phyloP scores from a whole-genome alignment of 2,888 invertebrate species.

The Toxonevra muliebris region DNA sequence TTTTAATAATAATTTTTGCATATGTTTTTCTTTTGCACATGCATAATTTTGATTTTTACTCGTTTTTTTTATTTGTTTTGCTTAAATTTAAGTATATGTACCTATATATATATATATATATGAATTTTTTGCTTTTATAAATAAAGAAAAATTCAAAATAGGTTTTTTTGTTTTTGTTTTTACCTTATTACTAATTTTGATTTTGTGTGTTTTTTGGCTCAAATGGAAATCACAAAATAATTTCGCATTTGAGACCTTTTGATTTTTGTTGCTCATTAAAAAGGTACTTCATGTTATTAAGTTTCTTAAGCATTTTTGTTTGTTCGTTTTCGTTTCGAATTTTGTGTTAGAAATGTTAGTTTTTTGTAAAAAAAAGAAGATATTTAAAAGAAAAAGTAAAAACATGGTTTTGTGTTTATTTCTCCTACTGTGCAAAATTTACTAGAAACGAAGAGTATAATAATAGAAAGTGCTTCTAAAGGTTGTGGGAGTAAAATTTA shows the following conservation, averaged over 20 bases:
- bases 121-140: neutral
- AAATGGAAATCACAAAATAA: neutral
- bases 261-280: constrained; percentile 59
- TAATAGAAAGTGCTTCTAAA: too few species aligned
- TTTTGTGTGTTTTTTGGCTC: neutral
- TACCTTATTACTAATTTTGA: neutral
- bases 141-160: neutral
- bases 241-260: constrained; percentile 52
- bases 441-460: too few species aligned
- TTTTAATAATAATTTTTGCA: neutral
- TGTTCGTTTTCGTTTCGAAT: constrained; percentile 36
- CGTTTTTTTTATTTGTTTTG: neutral
- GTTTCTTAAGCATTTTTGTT: constrained; percentile 41
- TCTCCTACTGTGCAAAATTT: neutral
- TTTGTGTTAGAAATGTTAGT: constrained; percentile 34
- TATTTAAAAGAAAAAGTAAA: neutral
- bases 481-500: too few species aligned
- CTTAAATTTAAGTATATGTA: neutral
- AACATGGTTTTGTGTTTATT: neutral
- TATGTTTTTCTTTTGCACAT: neutral
- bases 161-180: neutral
- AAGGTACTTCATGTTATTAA: constrained; percentile 22
- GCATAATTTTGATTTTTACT: neutral
- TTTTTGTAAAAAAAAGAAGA: constrained; percentile 42
- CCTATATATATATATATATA: constrained; percentile 1